Percentiles rank a stretch among this genome's conserved stretches.
Evolutionary conservation across 2,888 invertebrate species (phyloP).

Genomic region (Oegoconia quadripuncta): DNA sequence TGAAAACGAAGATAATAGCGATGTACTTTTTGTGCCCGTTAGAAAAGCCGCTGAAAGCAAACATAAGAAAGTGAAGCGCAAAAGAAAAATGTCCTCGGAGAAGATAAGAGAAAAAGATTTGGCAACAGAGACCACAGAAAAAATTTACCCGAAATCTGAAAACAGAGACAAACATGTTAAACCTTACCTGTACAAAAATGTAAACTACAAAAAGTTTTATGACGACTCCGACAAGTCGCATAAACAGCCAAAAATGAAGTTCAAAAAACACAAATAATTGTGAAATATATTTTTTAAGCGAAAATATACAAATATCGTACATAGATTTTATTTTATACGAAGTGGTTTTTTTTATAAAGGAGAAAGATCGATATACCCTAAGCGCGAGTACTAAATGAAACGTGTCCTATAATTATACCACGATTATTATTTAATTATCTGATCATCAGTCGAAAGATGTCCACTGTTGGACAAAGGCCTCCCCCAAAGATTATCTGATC

Average conservation of each 20-base stretch:
- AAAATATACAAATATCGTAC: constrained; percentile 32
- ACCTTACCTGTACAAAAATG: constrained; percentile 44
- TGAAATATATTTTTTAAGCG: constrained; percentile 33
- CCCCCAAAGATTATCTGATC: no score
- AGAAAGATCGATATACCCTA: no score
- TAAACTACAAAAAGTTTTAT: constrained; percentile 53
- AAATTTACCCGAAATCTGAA: constrained; percentile 16
- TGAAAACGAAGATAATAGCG: constrained; percentile 28
- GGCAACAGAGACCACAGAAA: constrained; percentile 18
- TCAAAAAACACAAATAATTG: constrained; percentile 47
- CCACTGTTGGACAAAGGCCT: no score
- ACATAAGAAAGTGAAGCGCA: constrained; percentile 35
- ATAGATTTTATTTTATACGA: constrained; percentile 27
- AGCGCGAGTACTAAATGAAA: no score
- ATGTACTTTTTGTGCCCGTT: no score
- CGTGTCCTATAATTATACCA: no score
- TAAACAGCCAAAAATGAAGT: constrained; percentile 48
- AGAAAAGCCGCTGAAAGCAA: no score
- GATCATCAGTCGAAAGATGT: no score
- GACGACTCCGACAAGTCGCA: constrained; percentile 41
- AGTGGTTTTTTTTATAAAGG: constrained; percentile 23
- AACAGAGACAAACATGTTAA: constrained; percentile 27
- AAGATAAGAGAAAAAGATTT: constrained; percentile 28
- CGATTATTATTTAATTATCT: no score
- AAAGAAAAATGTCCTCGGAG: constrained; percentile 38